Conservation (phyloP, 2,797 vertebrate species). For the Brachymystax lenok region DNA sequence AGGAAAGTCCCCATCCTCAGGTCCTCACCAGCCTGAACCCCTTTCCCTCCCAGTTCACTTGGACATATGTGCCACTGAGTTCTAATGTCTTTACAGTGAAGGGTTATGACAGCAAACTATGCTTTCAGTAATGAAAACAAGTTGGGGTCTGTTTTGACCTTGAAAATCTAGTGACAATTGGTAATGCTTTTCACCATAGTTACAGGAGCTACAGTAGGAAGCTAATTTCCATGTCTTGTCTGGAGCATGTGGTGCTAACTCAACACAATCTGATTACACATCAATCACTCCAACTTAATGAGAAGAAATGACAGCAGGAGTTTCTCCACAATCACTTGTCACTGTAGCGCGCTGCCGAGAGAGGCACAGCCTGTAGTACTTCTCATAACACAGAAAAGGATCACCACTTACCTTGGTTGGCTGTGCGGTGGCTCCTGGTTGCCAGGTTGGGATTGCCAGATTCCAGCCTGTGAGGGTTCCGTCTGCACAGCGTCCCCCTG, state of each 20-base stretch:
- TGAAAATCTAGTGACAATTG: constrained; percentile 17
- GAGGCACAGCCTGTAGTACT: background rate
- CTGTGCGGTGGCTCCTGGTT: constrained; percentile 51
- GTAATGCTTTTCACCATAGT: background rate
- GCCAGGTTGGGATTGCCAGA: constrained; percentile 48
- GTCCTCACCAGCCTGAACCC: background rate
- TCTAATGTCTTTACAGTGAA: background rate
- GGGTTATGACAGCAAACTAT: background rate
- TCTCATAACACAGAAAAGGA: background rate
- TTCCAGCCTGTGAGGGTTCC: constrained; percentile 33
- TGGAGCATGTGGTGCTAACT: constrained; percentile 50
- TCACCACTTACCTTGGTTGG: constrained; percentile 64
- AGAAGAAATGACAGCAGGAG: constrained; percentile 58
- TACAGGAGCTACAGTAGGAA: background rate
- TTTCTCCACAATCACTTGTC: constrained; percentile 55
- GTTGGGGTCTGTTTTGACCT: constrained; percentile 41
- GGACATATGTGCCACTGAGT: constrained; percentile 28
- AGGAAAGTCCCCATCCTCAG: background rate
- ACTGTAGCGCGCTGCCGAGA: constrained; percentile 44
- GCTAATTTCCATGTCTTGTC: constrained; percentile 11
- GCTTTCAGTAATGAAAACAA: constrained; percentile 14
- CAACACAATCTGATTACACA: constrained; percentile 70
- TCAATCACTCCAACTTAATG: constrained; percentile 69
- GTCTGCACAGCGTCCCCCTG: constrained; percentile 56
- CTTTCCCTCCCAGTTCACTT: constrained; percentile 37